These are phyloP conservation scores for Buteo buteo DNA, from an alignment of 2,113 vertebrate species.

Conservation along the genomic window DNA sequence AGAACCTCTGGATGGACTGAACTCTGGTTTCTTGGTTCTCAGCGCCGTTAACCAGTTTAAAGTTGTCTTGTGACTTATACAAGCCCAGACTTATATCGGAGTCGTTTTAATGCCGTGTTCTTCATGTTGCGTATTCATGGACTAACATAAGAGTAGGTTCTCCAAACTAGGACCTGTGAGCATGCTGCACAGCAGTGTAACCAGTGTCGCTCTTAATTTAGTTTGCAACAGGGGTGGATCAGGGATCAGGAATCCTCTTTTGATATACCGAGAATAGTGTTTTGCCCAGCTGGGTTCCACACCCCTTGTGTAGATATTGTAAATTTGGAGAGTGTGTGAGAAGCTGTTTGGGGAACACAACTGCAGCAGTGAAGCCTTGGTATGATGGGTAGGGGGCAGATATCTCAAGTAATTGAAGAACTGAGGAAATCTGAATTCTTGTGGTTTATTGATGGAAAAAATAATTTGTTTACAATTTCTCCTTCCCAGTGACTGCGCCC, in stretches of 20 bases:
- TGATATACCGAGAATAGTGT: neutral
- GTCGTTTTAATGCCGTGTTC: neutral
- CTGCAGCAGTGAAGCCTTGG: neutral
- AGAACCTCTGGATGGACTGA: neutral
- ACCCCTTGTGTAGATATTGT: neutral
- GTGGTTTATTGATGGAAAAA: neutral
- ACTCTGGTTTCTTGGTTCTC: neutral
- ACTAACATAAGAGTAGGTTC: neutral
- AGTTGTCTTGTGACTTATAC: neutral
- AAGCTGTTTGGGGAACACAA: neutral
- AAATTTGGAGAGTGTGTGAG: neutral
- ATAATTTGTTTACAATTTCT: neutral
- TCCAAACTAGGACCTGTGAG: neutral
- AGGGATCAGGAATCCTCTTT: neutral
- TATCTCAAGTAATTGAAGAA: neutral
- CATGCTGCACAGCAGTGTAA: neutral
- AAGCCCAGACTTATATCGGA: rapidly evolving
- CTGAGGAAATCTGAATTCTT: neutral
- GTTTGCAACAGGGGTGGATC: neutral
- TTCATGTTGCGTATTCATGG: rapidly evolving
- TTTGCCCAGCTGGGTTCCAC: neutral
- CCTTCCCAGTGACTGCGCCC: neutral
- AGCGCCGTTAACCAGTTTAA: neutral
- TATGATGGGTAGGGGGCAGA: neutral
- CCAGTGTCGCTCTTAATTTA: neutral